Evolutionary conservation across 2,113 vertebrate genomes (phyloP).

Genomic region (Rutilus rutilus): DNA sequence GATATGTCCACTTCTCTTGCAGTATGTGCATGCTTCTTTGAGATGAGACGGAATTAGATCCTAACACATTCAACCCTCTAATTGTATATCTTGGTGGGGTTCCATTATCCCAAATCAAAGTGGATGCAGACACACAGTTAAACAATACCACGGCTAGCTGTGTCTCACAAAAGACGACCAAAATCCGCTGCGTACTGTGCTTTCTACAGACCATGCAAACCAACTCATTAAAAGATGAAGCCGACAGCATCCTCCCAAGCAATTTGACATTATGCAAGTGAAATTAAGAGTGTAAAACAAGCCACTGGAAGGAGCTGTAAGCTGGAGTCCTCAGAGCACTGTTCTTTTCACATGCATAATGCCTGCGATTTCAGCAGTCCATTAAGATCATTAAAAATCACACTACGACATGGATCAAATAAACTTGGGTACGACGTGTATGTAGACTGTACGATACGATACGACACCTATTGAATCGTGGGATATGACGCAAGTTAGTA

Average conservation of each 20-base stretch:
- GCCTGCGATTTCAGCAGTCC: too few relatives aligned
- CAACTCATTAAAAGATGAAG: slow-evolving; percentile 74
- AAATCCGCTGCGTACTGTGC: slow-evolving; percentile 62
- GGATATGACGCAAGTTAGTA: too few relatives aligned
- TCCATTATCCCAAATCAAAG: slow-evolving; percentile 77
- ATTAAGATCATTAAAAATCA: too few relatives aligned
- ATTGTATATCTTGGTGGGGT: slow-evolving; percentile 74
- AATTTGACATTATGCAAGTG: slow-evolving; percentile 58
- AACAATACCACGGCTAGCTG: slow-evolving; percentile 69
- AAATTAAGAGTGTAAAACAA: slow-evolving; percentile 42
- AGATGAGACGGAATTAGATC: slow-evolving; percentile 77
- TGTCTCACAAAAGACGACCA: slow-evolving; percentile 73
- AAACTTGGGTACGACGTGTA: too few relatives aligned
- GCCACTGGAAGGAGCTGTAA: slow-evolving; percentile 22
- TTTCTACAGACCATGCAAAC: slow-evolving; percentile 65
- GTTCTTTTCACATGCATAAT: background rate
- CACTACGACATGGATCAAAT: too few relatives aligned
- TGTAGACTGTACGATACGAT: too few relatives aligned
- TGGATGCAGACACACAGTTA: slow-evolving; percentile 65
- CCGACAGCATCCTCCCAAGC: slow-evolving; percentile 60
- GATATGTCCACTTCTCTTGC: slow-evolving; percentile 63
- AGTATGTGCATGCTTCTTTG: slow-evolving; percentile 62
- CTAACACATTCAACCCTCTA: slow-evolving; percentile 66
- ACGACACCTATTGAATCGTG: too few relatives aligned
- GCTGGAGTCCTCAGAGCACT: slow-evolving; percentile 5